Evolutionary conservation across 2,113 vertebrate species (phyloP).

Genomic region (Shinisaurus crocodilurus): DNA sequence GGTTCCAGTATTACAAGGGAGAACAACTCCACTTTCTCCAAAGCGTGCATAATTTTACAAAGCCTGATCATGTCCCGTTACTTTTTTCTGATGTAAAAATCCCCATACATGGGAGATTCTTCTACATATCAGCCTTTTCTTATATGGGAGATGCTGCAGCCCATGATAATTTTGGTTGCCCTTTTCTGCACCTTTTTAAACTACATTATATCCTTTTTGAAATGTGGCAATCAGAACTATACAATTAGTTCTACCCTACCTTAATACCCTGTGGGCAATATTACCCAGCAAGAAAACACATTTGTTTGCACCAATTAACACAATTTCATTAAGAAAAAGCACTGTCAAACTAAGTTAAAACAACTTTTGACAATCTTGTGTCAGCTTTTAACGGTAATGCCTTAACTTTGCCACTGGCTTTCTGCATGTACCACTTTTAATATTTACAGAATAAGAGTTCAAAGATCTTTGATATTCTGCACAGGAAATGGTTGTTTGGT

Average conservation of each 20-base stretch:
- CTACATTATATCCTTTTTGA: neutral
- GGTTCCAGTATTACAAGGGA: neutral
- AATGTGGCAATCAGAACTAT: neutral
- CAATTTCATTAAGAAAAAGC: neutral
- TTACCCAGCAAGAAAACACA: neutral
- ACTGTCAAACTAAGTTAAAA: neutral
- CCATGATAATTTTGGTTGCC: neutral
- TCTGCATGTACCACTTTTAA: constrained; percentile 17
- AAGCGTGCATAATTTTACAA: neutral
- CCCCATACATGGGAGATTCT: neutral
- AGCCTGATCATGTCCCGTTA: neutral
- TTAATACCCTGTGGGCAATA: neutral
- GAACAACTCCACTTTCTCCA: neutral
- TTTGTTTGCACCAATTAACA: neutral
- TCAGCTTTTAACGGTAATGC: neutral
- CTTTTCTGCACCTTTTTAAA: neutral
- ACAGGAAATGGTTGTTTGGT: constrained; percentile 66
- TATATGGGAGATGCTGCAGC: neutral
- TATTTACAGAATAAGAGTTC: constrained; percentile 60
- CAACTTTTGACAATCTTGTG: neutral
- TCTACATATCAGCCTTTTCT: neutral
- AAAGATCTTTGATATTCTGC: constrained; percentile 69
- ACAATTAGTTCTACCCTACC: neutral
- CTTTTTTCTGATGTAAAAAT: neutral
- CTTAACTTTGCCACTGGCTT: constrained; percentile 20